Evolutionary conservation across 1,140 invertebrate genomes (phyloP).

Genomic region (Pogonus chalceus): DNA sequence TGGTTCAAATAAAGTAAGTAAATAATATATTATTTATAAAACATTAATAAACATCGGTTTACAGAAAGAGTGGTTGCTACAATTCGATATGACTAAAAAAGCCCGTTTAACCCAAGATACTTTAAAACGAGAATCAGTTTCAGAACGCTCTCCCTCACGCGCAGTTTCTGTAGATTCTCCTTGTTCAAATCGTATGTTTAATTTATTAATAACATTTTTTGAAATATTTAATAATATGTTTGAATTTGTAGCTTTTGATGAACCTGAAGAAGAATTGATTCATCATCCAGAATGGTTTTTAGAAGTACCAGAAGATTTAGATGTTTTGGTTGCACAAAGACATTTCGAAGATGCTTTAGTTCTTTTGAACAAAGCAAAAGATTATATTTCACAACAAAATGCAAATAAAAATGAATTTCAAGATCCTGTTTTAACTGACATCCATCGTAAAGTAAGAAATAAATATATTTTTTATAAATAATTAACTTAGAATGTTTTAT

Average conservation of each 20-base stretch:
- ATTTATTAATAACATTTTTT: constrained; percentile 14
- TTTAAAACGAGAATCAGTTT: constrained; percentile 37
- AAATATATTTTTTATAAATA: too few relatives aligned
- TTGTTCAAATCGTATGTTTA: constrained; percentile 25
- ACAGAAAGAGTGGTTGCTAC: constrained; percentile 88
- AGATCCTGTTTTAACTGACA: constrained; percentile 33
- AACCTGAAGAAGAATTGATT: constrained; percentile 42
- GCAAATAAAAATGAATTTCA: constrained; percentile 34
- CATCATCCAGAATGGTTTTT: constrained; percentile 77
- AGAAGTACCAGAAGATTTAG: constrained; percentile 89
- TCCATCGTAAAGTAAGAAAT: constrained; percentile 35
- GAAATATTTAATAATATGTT: constrained; percentile 9
- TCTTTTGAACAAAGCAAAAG: constrained; percentile 65
- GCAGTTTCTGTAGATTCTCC: constrained; percentile 41
- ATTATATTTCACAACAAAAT: constrained; percentile 42
- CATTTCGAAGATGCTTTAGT: constrained; percentile 92
- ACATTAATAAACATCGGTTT: not conserved
- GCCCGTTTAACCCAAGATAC: constrained; percentile 61
- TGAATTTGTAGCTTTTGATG: constrained; percentile 36
- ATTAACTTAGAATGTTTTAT: constrained; percentile 19
- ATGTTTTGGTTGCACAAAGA: constrained; percentile 93
- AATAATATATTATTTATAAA: constrained; percentile 2
- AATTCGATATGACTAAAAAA: constrained; percentile 87
- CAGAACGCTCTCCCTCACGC: constrained; percentile 35
- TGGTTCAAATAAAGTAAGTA: constrained; percentile 60